Percentiles rank a stretch among this genome's conserved stretches.
Evolutionary conservation across 2,888 invertebrate species (phyloP).

Genomic region (Diarsia rubi): DNA sequence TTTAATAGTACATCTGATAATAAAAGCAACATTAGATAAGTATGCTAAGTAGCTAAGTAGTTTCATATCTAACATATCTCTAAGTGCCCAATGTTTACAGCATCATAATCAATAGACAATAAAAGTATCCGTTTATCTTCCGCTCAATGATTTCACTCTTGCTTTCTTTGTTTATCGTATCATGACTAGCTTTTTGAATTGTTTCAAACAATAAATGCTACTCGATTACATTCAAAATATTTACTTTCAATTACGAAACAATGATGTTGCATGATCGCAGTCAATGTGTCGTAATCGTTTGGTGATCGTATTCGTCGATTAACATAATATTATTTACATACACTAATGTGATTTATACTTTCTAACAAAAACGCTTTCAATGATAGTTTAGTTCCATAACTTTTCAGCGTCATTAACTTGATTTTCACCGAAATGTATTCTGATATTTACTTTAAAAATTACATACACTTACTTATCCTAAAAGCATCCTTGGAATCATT

Average conservation of each 20-base stretch:
- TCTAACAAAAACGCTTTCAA: background rate
- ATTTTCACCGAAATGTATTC: background rate
- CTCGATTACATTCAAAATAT: constrained; percentile 68
- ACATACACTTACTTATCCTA: background rate
- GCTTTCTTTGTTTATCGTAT: constrained; percentile 71
- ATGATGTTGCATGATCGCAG: constrained; percentile 66
- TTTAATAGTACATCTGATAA: constrained; percentile 8
- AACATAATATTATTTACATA: constrained; percentile 34
- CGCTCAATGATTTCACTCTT: constrained; percentile 65
- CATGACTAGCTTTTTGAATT: constrained; percentile 75
- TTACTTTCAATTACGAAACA: constrained; percentile 75
- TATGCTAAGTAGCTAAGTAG: constrained; percentile 62
- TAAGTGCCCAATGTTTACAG: constrained; percentile 55
- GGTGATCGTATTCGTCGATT: constrained; percentile 20
- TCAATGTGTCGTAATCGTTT: constrained; percentile 24
- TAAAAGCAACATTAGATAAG: constrained; percentile 43
- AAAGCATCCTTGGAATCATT: background rate
- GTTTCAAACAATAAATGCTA: constrained; percentile 72
- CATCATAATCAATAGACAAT: constrained; percentile 62
- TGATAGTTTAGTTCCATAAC: background rate
- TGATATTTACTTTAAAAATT: no score
- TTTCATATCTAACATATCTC: constrained; percentile 58
- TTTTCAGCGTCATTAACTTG: background rate
- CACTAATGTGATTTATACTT: background rate
- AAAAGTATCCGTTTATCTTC: constrained; percentile 60